Base-by-base conservation (phyloP, 2,797 vertebrate species). In the Acipenser transmontanus region DNA sequence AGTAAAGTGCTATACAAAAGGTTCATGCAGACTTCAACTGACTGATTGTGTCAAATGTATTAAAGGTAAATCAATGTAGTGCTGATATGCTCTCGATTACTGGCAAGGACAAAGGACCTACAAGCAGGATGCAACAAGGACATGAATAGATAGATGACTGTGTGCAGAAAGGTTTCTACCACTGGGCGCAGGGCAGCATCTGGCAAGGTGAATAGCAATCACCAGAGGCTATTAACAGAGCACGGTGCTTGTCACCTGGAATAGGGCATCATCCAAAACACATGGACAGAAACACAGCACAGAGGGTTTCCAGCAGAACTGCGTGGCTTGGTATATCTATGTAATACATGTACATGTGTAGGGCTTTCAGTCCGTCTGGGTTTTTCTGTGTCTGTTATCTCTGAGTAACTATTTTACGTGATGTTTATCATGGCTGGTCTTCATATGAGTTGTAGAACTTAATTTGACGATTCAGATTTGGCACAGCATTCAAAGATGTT, bases 91-190 rank as follows among this genome's bases (percentile, higher is more conserved):
- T n/a, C 54, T 13, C 7, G 9, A 57, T 57, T 11, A n/a, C 54
- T 57, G 54, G 12, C 54, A 57, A 57, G 54, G 54, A 57, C 54
- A 57, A 57, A 57, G 54, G 12, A 57, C 54, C 54, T 57, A 57
- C 54, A 57, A 57, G 54, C 54, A n/a, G 12, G 54, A n/a, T n/a
- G 54, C 12, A 57, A 57, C 54, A 57, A 11, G 14, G 34, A 34
- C 34, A 34, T 34, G 12, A 2, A 57, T 7, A 57, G 54, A 57
- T 57, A n/a, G 54, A 57, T 57, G 54, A 57, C 6, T 7, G 17
- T 17, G 5, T 7, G 14, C 54, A 11, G 9, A 57, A 6, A 13
- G 54, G 7, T 57, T n/a, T 57, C 54, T 57, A 17, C 54, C 14
- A n/a, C 9, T 1, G 12, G 54, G 54, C 54, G 14, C 12, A 57